Evolutionary conservation across 2,797 vertebrate species (phyloP).

Genomic region (Takifugu ocellatus): DNA sequence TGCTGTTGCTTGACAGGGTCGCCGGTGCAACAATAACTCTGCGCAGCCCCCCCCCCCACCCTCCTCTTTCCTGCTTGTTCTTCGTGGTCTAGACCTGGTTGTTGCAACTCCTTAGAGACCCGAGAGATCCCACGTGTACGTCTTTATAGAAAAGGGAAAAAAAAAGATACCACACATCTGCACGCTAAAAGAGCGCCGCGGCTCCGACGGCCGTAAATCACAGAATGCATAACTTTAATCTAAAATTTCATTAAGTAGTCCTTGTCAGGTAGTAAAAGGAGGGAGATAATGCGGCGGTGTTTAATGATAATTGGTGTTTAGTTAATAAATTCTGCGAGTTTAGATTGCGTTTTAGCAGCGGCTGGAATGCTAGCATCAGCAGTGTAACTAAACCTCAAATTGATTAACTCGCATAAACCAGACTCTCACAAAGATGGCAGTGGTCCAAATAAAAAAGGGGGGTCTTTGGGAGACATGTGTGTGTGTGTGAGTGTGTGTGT

Average conservation of each 20-base stretch:
- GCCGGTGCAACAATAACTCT: slow-evolving; percentile 57
- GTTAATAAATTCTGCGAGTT: slow-evolving; percentile 99
- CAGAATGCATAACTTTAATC: slow-evolving; percentile 98
- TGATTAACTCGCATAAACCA: slow-evolving; percentile 99
- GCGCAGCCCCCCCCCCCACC: neutral
- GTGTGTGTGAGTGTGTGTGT: neutral
- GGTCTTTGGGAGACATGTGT: slow-evolving; percentile 33
- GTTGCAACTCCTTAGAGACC: slow-evolving; percentile 87
- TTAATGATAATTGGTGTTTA: slow-evolving; percentile 99
- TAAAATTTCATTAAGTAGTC: slow-evolving; percentile 99
- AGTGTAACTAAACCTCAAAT: slow-evolving; percentile 99
- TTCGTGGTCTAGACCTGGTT: slow-evolving; percentile 84
- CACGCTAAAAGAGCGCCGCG: slow-evolving; percentile 80
- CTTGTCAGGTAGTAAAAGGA: slow-evolving; percentile 99
- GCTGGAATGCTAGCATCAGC: slow-evolving; percentile 99
- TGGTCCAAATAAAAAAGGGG: slow-evolving; percentile 86
- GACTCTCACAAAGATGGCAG: slow-evolving; percentile 99
- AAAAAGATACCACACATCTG: slow-evolving; percentile 76
- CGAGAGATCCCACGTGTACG: slow-evolving; percentile 84
- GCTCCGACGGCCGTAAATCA: slow-evolving; percentile 91
- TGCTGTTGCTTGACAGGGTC: slow-evolving; percentile 80
- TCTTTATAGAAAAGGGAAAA: slow-evolving; percentile 43
- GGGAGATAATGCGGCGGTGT: slow-evolving; percentile 98
- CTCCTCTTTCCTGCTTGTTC: slow-evolving; percentile 14
- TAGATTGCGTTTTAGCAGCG: slow-evolving; percentile 98